phyloP scores from a whole-genome alignment of 2,888 invertebrate species.

The Melinopterus prodromus region DNA sequence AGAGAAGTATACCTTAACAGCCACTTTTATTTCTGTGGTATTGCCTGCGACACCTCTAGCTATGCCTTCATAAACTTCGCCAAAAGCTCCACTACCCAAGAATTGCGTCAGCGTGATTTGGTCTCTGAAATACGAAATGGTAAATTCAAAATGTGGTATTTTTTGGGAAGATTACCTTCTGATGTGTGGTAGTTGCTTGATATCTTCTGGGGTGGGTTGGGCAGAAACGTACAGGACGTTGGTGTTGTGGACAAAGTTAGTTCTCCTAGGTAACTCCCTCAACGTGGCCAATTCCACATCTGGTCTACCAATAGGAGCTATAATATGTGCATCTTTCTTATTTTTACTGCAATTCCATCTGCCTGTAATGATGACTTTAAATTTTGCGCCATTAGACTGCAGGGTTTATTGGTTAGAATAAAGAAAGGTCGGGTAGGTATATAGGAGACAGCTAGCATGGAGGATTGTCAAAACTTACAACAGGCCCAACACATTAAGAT shows the following conservation, averaged over 20 bases:
- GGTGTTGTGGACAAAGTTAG: conserved; percentile 80
- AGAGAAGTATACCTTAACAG: conserved; percentile 76
- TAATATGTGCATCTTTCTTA: conserved; percentile 70
- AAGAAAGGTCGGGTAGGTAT: not conserved
- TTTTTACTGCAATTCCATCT: conserved; percentile 64
- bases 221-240: conserved; percentile 81
- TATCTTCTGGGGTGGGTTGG: conserved; percentile 62
- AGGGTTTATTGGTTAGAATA: not conserved
- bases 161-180: conserved; percentile 61
- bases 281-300: conserved; percentile 89
- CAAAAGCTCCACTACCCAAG: conserved; percentile 95
- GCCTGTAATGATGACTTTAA: conserved; percentile 39
- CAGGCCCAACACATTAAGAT: conserved; percentile 61
- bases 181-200: conserved; percentile 86
- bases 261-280: conserved; percentile 78
- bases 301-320: conserved; percentile 58
- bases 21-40: conserved; percentile 76
- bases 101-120: conserved; percentile 89
- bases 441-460: not conserved
- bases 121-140: conserved; percentile 59
- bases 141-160: not conserved
- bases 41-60: conserved; percentile 71
- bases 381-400: too few species aligned
- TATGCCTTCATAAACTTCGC: conserved; percentile 94
- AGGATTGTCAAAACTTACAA: conserved; percentile 58